These are phyloP conservation scores for Ganaspis sp. DNA, from an alignment of 1,140 invertebrate species.

Conservation along the genomic window DNA sequence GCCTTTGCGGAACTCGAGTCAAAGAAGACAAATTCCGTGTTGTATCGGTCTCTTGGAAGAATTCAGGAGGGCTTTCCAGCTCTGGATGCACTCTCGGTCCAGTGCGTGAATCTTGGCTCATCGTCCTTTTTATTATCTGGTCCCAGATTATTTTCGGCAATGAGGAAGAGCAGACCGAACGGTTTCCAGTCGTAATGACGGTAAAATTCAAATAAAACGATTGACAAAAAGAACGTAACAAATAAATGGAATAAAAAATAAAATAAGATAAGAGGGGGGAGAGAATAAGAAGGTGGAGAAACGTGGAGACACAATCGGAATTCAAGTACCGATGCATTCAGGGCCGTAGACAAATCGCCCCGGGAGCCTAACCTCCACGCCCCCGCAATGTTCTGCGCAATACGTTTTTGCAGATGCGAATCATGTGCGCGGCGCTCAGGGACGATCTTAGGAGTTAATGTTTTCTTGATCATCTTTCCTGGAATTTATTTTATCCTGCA, in stretches of 20 bases:
- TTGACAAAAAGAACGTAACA: background rate
- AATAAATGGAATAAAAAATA: background rate
- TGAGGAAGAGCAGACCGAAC: slow-evolving; percentile 50
- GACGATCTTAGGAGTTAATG: slow-evolving; percentile 4
- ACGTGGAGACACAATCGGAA: slow-evolving; percentile 15
- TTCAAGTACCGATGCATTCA: slow-evolving; percentile 29
- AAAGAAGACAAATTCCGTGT: background rate
- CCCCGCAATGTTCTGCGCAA: slow-evolving; percentile 26
- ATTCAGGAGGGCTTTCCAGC: slow-evolving; percentile 9
- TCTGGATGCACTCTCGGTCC: background rate
- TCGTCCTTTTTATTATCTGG: slow-evolving; percentile 59
- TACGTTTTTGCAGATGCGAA: slow-evolving; percentile 9
- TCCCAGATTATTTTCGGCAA: slow-evolving; percentile 42
- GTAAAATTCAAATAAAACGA: background rate
- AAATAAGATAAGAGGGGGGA: background rate
- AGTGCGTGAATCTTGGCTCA: slow-evolving; percentile 38
- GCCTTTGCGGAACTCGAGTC: background rate
- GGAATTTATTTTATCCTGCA: slow-evolving; percentile 15
- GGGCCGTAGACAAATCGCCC: slow-evolving; percentile 28
- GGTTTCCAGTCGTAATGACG: slow-evolving; percentile 40
- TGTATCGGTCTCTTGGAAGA: background rate
- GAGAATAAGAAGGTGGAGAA: background rate
- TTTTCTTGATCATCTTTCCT: slow-evolving; percentile 15
- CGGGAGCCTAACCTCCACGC: slow-evolving; percentile 18
- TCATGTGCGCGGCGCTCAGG: background rate